phyloP scores from a whole-genome alignment of 2,888 invertebrate species.

The Taenaris catops region DNA sequence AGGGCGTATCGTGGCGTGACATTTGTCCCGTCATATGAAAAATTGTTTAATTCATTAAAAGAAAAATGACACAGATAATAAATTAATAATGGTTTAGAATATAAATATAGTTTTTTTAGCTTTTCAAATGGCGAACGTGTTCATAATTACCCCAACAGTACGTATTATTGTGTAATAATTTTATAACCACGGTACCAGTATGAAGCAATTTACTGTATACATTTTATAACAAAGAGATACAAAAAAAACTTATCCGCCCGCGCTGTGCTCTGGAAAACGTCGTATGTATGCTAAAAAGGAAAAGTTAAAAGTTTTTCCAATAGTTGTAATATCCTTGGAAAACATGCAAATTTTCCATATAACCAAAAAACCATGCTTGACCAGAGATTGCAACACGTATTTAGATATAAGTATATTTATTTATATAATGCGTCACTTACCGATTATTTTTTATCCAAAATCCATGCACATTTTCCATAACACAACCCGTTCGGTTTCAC shows the following conservation, averaged over 20 bases:
- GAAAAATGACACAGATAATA: no score
- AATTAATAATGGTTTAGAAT: no score
- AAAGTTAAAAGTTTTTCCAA: no score
- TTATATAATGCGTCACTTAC: conserved; percentile 52
- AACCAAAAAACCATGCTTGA: conserved; percentile 19
- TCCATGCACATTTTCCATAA: conserved; percentile 70
- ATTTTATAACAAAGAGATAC: conserved; percentile 41
- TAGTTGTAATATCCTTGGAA: conserved; percentile 1
- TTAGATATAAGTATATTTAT: no score
- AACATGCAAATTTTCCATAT: conserved; percentile 13
- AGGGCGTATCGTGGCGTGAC: no score
- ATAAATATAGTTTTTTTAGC: no score
- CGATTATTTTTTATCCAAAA: conserved; percentile 32
- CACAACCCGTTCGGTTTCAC: conserved; percentile 63
- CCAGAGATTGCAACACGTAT: conserved; percentile 24
- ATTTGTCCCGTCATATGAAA: no score
- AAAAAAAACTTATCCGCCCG: conserved; percentile 39
- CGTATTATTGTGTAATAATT: conserved; percentile 9
- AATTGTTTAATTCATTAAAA: no score
- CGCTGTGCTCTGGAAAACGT: conserved; percentile 65
- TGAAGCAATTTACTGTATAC: conserved; percentile 43
- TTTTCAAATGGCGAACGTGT: no score
- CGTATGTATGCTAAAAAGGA: conserved; percentile 6
- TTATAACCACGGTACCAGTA: conserved; percentile 37
- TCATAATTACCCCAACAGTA: no score